Evolutionary conservation across 2,797 vertebrate genomes (phyloP), one percentile per base, ranked within the genome.

Genomic region (Lophotriccus pileatus): DNA sequence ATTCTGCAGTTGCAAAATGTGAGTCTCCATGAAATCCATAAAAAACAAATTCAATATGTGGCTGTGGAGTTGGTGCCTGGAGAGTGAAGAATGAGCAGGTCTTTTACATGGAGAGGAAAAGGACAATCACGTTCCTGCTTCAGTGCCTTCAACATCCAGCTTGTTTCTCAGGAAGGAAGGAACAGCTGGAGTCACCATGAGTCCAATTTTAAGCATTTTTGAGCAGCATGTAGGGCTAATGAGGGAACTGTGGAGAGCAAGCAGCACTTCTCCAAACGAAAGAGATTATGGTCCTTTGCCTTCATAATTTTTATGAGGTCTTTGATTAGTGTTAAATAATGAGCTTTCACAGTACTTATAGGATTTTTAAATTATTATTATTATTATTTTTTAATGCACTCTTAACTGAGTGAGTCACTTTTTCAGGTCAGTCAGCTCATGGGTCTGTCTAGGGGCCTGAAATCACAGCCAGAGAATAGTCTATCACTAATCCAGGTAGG

Each of bases 41-140:
- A 9, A 18, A 18, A 21, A 34, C 5, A 0, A 28, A 14, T 22
- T 59, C 14, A 34, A 1, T 8, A 5, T 0, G 0, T 49, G 50
- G 9, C 22, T 76, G n/a, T 8, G 10, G 30, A 5, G 9, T 5
- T 67, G 25, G 18, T 55, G 14, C 15, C 24, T 3, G 53, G 19
- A 60, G 17, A 55, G 9, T 1, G 1, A 59, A 44, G 47, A 63
- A 47, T 3, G 9, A 43, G 17, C n/a, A 63, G 18, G 43, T n/a
- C 2, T 50, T 78, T 76, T 20, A 10, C 25, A 36, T 5, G 4
- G 19, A 85, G 47, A 0, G 0, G 23, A 39, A 5, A 37, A 34
- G 47, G 24, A 59, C 34, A 80, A 7, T 41, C 39, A 10, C 1
- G 1, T 18, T 76, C 39, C 36, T 59, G 24, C 27, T 69, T 84